Percentiles rank a stretch among this genome's conserved stretches.
phyloP scores from a whole-genome alignment of 2,113 vertebrate species.

The Odontesthes bonariensis region DNA sequence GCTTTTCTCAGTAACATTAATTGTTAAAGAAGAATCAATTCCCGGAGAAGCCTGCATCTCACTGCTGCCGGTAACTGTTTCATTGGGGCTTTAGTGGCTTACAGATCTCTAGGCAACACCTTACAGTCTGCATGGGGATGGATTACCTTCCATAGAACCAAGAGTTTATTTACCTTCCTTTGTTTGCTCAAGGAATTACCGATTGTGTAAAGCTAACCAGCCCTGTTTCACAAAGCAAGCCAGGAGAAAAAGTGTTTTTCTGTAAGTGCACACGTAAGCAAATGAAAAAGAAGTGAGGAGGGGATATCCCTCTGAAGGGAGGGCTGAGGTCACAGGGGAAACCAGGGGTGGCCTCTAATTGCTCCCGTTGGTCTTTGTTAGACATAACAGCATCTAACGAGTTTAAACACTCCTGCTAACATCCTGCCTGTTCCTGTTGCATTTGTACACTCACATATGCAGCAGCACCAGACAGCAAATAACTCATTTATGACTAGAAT shows the following conservation, averaged over 20 bases:
- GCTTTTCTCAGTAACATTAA: neutral
- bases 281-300: conserved; percentile 39
- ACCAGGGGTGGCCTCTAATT: conserved; percentile 49
- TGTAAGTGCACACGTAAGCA: conserved; percentile 10
- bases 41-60: conserved; percentile 3
- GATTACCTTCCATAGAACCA: neutral
- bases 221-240: conserved; percentile 2
- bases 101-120: neutral
- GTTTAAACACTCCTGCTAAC: conserved; percentile 40
- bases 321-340: conserved; percentile 13
- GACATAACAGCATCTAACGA: conserved; percentile 47
- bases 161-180: conserved; percentile 31
- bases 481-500: conserved; percentile 30
- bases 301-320: conserved; percentile 16
- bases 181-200: conserved; percentile 47
- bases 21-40: neutral
- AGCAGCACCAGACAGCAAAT: neutral
- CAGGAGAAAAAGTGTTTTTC: no score
- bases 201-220: conserved; percentile 20
- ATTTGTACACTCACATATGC: neutral
- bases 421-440: neutral
- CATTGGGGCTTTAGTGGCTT: neutral
- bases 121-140: conserved; percentile 11
- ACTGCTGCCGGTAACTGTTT: conserved; percentile 6
- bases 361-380: conserved; percentile 50